Evolutionary conservation across 30 jellyfish, hydroid and myxozoan genomes (phyloP).

Genomic region (Sanderia malayensis): DNA sequence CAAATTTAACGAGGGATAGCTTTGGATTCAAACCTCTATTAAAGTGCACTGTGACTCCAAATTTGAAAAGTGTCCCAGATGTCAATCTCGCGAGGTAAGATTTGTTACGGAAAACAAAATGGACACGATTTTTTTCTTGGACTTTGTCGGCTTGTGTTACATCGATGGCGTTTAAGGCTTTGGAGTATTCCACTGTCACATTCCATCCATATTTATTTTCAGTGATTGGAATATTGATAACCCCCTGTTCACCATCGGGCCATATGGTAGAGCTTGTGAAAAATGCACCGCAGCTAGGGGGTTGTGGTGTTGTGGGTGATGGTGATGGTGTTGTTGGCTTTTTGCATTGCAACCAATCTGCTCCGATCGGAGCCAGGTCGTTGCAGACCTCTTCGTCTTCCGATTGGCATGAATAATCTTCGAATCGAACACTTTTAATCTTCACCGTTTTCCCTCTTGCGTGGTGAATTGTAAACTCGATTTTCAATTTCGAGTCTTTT

Average conservation of each 20-base stretch:
- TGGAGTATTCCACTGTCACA: constrained; percentile 22
- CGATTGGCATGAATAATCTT: background rate
- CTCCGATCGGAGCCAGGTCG: constrained; percentile 21
- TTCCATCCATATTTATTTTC: constrained; percentile 45
- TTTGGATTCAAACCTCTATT: constrained; percentile 28
- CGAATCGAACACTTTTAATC: background rate
- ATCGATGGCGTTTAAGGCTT: constrained; percentile 21
- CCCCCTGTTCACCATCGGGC: constrained; percentile 66
- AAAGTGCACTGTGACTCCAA: constrained; percentile 37
- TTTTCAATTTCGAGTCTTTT: background rate
- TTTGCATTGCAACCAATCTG: constrained; percentile 28
- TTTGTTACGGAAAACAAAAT: constrained; percentile 39
- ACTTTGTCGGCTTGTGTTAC: constrained; percentile 57
- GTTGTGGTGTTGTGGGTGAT: background rate
- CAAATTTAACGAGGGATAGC: constrained; percentile 20
- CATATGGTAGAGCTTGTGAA: constrained; percentile 11
- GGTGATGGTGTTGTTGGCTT: constrained; percentile 13
- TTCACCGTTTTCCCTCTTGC: constrained; percentile 3
- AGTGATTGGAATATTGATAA: constrained; percentile 31
- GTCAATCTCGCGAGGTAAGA: constrained; percentile 14
- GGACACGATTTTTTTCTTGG: background rate
- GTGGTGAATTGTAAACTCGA: constrained; percentile 9
- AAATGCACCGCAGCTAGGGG: constrained; percentile 39
- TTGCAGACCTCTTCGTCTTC: background rate
- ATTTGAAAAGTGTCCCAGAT: constrained; percentile 17